Evolutionary conservation across 1,140 invertebrate genomes (phyloP), one percentile per base, ranked within the genome.

Genomic region (Philaenus spumarius): DNA sequence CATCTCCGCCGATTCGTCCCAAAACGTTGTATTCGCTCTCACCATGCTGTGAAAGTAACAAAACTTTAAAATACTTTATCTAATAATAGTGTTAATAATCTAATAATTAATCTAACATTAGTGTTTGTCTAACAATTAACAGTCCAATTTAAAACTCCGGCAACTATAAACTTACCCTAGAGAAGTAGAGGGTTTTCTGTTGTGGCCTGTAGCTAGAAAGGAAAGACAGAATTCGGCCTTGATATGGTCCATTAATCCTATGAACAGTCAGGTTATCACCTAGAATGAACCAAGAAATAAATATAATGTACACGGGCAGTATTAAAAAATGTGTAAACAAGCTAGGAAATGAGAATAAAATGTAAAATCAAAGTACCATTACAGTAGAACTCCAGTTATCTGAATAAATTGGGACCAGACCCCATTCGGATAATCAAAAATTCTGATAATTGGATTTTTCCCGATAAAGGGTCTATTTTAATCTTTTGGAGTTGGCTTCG

Each of bases 1-100:
- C 85, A 71, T 97, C 90, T 4, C 93, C 93, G 0, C 93, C 94
- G 62, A 97, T 93, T 60, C 86, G 80, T 1, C 93, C 93, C n/a
- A 89, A 72, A 1, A 94, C 80, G 72, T 97, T 97, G 76, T 89
- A 90, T 67, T 91, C 85, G 71, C 90, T 93, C 74, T 97, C 94
- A 0, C 93, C 93, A 75, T 97, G 93, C 88, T 94, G 69, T 30
- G 68, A 68, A 55, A 22, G n/a, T n/a, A n/a, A n/a, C n/a, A n/a
- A 66, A 64, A 60, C 58, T 67, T 61, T 17, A 48, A 60, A 62
- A 48, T 42, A 60, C 20, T 26, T 42, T 42, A 5, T 42, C 39
- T 42, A 5, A 42, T 2, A 51, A 23, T 52, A 53, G 35, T 39
- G 22, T 30, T 11, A 40, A 30, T 34, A 30, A 47, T 19, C 20